These are phyloP conservation scores for Onychomys leucogaster DNA, from an alignment of 2,797 vertebrate genomes.

Conservation along the genomic window DNA sequence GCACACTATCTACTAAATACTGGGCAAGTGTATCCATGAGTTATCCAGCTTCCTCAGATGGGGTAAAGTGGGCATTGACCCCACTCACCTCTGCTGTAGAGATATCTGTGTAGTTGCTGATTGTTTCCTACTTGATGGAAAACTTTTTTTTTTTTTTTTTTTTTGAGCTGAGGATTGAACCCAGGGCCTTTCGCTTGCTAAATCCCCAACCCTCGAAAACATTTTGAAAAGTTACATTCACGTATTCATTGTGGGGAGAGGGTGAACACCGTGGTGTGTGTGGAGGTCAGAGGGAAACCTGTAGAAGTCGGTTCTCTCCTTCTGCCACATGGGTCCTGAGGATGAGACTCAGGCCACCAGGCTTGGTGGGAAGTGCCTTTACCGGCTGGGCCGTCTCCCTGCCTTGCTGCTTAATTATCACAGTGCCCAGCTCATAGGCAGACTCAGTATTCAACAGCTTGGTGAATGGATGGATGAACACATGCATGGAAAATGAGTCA, in stretches of 20 bases:
- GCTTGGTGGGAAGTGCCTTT: neutral
- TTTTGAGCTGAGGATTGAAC: too few relatives aligned
- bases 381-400: neutral
- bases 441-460: neutral
- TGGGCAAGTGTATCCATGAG: neutral
- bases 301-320: neutral
- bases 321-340: neutral
- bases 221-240: neutral
- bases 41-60: neutral
- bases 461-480: neutral
- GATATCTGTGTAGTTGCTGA: neutral
- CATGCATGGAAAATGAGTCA: accelerated
- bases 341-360: neutral
- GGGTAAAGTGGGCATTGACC: neutral
- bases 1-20: neutral
- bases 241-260: neutral
- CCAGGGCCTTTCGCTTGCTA: too few relatives aligned
- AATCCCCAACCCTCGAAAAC: too few relatives aligned
- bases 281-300: neutral
- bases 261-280: too few relatives aligned
- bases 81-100: neutral
- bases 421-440: neutral
- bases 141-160: too few relatives aligned
- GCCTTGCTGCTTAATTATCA: neutral
- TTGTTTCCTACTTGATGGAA: neutral